Conservation (phyloP, 2,113 vertebrate species). For the Solea senegalensis region DNA sequence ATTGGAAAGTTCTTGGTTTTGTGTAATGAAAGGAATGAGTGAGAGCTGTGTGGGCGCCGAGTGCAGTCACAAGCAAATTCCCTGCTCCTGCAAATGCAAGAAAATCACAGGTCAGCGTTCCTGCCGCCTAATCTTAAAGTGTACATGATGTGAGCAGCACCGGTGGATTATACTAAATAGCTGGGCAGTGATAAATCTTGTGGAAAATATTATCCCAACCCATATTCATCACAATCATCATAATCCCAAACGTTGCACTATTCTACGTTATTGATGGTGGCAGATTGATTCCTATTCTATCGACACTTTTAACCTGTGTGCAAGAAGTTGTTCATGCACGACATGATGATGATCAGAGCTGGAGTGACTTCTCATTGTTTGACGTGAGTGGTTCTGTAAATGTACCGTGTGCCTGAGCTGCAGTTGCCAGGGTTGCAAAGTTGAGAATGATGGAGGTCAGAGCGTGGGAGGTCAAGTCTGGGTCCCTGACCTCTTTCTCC, state of each 20-base stretch:
- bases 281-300: too few species aligned
- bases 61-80: slow-evolving; percentile 52
- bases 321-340: too few species aligned
- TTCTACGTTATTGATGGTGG: too few species aligned
- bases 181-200: slow-evolving; percentile 2
- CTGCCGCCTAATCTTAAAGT: slow-evolving; percentile 24
- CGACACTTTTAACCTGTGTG: too few species aligned
- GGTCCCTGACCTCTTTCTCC: slow-evolving; percentile 15
- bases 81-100: slow-evolving; percentile 36
- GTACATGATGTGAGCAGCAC: slow-evolving; percentile 17
- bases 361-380: too few species aligned
- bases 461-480: slow-evolving; percentile 6
- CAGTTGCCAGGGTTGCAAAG: background rate
- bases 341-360: too few species aligned
- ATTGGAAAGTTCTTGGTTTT: slow-evolving; percentile 55
- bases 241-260: background rate
- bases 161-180: slow-evolving; percentile 23
- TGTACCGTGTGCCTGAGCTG: background rate
- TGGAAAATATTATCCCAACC: slow-evolving; percentile 9
- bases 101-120: slow-evolving; percentile 59
- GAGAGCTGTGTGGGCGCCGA: slow-evolving; percentile 25
- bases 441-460: background rate
- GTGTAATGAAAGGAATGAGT: slow-evolving; percentile 51
- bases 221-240: background rate
- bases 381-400: background rate